Percentiles rank a stretch among this genome's conserved stretches.
phyloP scores from a whole-genome alignment of 2,888 invertebrate genomes.

The Pterostichus madidus region DNA sequence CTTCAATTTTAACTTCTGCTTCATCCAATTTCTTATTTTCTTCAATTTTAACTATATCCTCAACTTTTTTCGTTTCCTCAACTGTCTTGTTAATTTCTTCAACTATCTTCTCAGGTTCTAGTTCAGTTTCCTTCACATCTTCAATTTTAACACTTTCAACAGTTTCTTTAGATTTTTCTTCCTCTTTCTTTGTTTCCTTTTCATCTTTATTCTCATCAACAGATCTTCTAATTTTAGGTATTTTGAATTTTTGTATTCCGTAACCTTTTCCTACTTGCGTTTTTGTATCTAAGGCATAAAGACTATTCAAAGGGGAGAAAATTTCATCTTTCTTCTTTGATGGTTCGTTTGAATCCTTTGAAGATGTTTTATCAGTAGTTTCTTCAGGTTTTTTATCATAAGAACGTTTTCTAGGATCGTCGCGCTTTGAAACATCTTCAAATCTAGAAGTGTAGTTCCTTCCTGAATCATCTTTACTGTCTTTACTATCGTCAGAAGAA shows the following conservation, averaged over 20 bases:
- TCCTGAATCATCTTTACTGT: constrained; percentile 44
- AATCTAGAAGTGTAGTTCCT: neutral
- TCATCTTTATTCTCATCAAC: constrained; percentile 61
- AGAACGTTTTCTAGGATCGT: constrained; percentile 30
- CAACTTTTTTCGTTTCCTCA: constrained; percentile 75
- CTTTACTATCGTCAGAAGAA: too few species aligned
- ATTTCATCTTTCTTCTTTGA: constrained; percentile 73
- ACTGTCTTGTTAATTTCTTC: neutral
- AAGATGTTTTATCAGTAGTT: constrained; percentile 52
- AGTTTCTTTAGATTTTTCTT: constrained; percentile 61
- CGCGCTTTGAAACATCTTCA: neutral
- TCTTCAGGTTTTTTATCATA: constrained; percentile 38
- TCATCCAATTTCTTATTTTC: constrained; percentile 68
- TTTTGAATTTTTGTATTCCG: constrained; percentile 79
- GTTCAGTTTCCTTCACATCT: constrained; percentile 39
- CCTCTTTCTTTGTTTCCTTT: constrained; percentile 54
- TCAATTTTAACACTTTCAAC: constrained; percentile 25
- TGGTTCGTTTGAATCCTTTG: constrained; percentile 68
- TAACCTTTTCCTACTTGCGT: constrained; percentile 77
- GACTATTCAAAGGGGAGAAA: constrained; percentile 77
- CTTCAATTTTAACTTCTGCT: constrained; percentile 67
- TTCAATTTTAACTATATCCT: constrained; percentile 70
- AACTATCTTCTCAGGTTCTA: too few species aligned
- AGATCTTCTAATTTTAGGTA: constrained; percentile 76
- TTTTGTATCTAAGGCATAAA: constrained; percentile 75